These are phyloP conservation scores for Agonopterix arenella DNA, from an alignment of 2,888 invertebrate species.

Conservation along the genomic window DNA sequence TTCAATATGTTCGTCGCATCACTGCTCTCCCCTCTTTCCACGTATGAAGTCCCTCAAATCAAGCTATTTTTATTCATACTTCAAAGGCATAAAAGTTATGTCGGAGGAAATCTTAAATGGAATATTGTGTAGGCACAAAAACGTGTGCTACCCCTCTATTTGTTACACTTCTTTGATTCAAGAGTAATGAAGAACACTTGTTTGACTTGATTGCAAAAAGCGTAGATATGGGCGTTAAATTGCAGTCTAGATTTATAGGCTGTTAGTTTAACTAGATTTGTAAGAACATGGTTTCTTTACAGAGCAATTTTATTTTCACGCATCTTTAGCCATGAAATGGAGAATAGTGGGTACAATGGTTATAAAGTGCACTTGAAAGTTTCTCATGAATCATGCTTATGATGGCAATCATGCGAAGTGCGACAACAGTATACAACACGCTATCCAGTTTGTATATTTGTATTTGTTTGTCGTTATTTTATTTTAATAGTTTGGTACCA, in stretches of 20 bases:
- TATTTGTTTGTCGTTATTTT: too few relatives aligned
- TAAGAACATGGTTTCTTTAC: too few relatives aligned
- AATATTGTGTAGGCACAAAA: constrained; percentile 8
- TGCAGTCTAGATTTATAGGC: neutral
- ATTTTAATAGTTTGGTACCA: too few relatives aligned
- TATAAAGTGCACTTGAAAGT: too few relatives aligned
- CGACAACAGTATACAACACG: too few relatives aligned
- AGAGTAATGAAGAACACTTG: constrained; percentile 5
- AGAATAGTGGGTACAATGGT: too few relatives aligned
- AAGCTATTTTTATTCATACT: too few relatives aligned
- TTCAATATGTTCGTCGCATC: constrained; percentile 64
- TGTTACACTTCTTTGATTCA: constrained; percentile 9
- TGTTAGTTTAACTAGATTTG: neutral
- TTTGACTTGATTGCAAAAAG: neutral
- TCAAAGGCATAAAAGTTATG: constrained; percentile 49
- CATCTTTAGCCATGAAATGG: too few relatives aligned
- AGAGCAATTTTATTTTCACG: too few relatives aligned
- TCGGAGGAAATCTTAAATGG: constrained; percentile 7
- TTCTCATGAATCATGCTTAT: too few relatives aligned
- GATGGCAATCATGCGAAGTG: too few relatives aligned
- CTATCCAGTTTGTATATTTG: too few relatives aligned
- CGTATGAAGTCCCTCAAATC: constrained; percentile 2
- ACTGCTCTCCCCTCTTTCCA: constrained; percentile 44
- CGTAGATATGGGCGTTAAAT: neutral
- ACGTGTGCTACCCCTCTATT: constrained; percentile 14